A percentile compares a stretch with the other conserved stretches of the same genome.
Evolutionary conservation across 2,888 invertebrate genomes (phyloP).

Genomic region (Kuschelorhynchus macadamiae): DNA sequence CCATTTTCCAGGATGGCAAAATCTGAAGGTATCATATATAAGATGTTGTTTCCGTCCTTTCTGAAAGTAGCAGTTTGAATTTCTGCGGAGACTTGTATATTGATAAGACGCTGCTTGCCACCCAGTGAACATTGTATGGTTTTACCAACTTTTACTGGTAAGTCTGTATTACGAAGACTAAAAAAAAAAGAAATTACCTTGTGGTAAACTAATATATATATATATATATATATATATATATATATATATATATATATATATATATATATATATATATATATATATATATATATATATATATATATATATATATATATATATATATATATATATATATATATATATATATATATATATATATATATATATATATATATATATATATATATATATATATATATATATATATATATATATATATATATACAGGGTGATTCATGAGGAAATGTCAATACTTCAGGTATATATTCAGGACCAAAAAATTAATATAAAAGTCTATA

Average conservation of each 20-base stretch:
- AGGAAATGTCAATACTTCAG: too few species aligned
- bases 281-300: neutral
- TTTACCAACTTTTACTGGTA: slow-evolving; percentile 81
- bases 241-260: neutral
- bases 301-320: too few species aligned
- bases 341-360: too few species aligned
- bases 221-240: neutral
- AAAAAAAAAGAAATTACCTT: slow-evolving; percentile 58
- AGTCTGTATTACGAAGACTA: slow-evolving; percentile 79
- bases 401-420: too few species aligned
- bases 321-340: too few species aligned
- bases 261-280: neutral
- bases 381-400: too few species aligned
- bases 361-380: too few species aligned
- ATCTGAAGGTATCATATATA: slow-evolving; percentile 71
- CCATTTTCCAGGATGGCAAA: slow-evolving; percentile 69
- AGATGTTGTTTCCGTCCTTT: slow-evolving; percentile 71
- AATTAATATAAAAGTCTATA: too few species aligned
- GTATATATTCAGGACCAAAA: too few species aligned
- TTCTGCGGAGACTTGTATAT: slow-evolving; percentile 74
- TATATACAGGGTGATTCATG: too few species aligned
- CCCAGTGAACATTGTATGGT: slow-evolving; percentile 88
- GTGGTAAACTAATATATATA: neutral
- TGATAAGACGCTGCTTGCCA: slow-evolving; percentile 78
- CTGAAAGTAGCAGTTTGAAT: slow-evolving; percentile 70